Evolutionary conservation across 2,797 vertebrate species (phyloP).

Genomic region (Netta rufina): DNA sequence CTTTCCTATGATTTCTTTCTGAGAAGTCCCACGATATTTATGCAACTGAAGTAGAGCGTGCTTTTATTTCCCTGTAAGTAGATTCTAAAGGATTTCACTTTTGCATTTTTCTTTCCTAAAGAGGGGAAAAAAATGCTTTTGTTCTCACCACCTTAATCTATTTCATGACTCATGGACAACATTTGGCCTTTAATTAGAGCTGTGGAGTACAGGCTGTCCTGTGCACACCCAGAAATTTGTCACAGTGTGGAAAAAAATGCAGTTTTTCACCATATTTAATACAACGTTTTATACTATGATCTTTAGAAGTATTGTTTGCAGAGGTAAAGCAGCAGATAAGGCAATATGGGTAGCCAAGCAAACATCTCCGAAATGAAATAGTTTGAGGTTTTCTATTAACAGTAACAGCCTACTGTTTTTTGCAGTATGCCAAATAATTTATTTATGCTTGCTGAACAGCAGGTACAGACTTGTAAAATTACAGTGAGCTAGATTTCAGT

Average conservation of each 20-base stretch:
- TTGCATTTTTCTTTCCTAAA: background rate
- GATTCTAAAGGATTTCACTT: constrained; percentile 21
- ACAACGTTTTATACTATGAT: background rate
- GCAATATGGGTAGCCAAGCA: background rate
- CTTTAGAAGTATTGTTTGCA: constrained; percentile 36
- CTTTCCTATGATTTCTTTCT: background rate
- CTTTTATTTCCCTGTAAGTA: constrained; percentile 27
- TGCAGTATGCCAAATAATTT: background rate
- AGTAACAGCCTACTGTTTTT: background rate
- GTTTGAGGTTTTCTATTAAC: background rate
- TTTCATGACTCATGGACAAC: background rate
- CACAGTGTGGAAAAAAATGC: background rate
- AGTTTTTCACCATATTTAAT: background rate
- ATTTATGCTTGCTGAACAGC: background rate
- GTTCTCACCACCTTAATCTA: background rate
- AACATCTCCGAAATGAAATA: background rate
- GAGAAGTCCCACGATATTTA: background rate
- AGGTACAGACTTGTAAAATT: background rate
- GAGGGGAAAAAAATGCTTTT: background rate
- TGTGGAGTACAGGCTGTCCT: constrained; percentile 22
- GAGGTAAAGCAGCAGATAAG: background rate
- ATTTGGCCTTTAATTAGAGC: constrained; percentile 52
- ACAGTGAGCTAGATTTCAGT: background rate
- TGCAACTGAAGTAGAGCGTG: background rate
- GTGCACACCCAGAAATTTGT: background rate